Base-by-base conservation (phyloP, 1,140 invertebrate species). In the Lineus longissimus region DNA sequence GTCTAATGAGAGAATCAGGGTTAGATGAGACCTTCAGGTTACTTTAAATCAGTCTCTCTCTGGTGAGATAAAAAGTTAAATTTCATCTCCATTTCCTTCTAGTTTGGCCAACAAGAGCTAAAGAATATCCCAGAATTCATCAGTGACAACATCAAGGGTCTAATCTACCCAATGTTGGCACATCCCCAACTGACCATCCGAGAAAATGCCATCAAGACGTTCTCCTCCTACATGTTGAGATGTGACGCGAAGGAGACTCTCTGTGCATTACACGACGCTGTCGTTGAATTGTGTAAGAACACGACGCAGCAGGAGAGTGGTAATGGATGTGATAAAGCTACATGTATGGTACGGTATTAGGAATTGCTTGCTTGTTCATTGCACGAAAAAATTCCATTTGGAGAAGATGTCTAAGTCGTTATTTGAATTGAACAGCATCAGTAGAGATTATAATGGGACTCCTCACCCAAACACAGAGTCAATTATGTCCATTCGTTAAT, bases 171-270 rank as follows among this genome's bases (percentile, higher is more conserved):
- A 25, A 61, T 76, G 2, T 60, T 76, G 27, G 66, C 68, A 17
- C 63, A 76, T 59, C 63, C 72, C n/a, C 75, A 76, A 54, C 70
- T 75, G 0, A 75, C 69, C 22, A 74, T 76, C 29, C 51, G 75
- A 41, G 75, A 76, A 61, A 65, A 75, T 63, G 68, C 70, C 6
- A 73, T 70, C 47, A 76, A 75, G 58, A 67, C 72, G 17, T 64
- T 73, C 30, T 72, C 73, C 19, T 64, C 70, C 25, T 76, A 73
- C 31, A 67, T 75, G 25, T 65, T 69, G 2, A 70, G 66, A 64
- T 67, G 66, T 64, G 67, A 70, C 54, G 40, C 67, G 31, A 59
- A 68, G 60, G 74, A 73, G 62, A 58, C 33, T 4, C 33, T 36
- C 6, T 15, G 15, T 29, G 17, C 41, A 1, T 68, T 68, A 43